Percentiles rank a stretch among this genome's conserved stretches.
These are phyloP conservation scores for Henricia sp. DNA, from an alignment of 53 echinoderm and acorn worm genomes.

Conservation along the genomic window DNA sequence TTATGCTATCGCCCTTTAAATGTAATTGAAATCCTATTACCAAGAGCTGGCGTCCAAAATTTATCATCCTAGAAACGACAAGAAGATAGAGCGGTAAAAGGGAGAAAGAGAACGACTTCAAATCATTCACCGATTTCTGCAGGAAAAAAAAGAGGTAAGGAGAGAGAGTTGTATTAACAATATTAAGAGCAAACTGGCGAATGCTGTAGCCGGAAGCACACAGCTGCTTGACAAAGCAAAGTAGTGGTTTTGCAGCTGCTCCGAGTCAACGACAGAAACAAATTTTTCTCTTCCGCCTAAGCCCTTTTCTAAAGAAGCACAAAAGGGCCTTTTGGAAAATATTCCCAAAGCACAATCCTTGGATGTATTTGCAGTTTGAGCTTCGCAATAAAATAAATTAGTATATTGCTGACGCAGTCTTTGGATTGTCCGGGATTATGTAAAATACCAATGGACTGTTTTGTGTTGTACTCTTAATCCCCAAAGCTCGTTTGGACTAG, in stretches of 20 bases:
- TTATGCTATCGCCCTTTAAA: no score
- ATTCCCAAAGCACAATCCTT: conserved; percentile 2
- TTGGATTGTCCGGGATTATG: conserved; percentile 29
- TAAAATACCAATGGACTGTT: no score
- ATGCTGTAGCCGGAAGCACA: background rate
- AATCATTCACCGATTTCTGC: background rate
- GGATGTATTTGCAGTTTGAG: background rate
- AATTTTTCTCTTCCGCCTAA: background rate
- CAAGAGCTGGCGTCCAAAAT: background rate
- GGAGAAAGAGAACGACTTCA: background rate
- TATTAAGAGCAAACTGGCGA: background rate
- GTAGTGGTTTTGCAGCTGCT: background rate
- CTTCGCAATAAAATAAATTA: conserved; percentile 29
- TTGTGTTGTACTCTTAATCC: no score
- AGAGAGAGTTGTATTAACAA: no score
- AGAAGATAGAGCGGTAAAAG: no score
- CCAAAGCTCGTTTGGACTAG: no score
- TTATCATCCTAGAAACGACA: conserved; percentile 6
- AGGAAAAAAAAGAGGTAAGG: conserved; percentile 8
- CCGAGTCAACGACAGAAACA: background rate
- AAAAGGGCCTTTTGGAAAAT: background rate
- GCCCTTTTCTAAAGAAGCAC: background rate
- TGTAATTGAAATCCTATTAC: background rate
- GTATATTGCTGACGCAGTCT: conserved; percentile 20
- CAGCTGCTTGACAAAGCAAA: conserved; percentile 8